phyloP scores from a whole-genome alignment of 2,888 invertebrate species.

The Strigamia transsilvanica region DNA sequence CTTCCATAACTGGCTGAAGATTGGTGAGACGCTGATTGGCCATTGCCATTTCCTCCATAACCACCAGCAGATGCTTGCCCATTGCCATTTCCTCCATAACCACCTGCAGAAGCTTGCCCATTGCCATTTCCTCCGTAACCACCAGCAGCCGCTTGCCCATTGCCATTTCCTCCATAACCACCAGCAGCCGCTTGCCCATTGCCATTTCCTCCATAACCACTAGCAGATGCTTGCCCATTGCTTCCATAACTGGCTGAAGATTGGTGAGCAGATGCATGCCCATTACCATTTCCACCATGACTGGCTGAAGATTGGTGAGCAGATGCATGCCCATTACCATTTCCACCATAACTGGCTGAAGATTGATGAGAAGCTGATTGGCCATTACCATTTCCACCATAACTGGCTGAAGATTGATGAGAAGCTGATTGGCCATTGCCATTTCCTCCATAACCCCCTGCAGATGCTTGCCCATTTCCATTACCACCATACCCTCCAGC shows the following conservation, averaged over 20 bases:
- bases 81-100: neutral
- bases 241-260: neutral
- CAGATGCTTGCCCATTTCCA: neutral
- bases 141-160: neutral
- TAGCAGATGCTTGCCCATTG: neutral
- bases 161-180: neutral
- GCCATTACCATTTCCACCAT: neutral
- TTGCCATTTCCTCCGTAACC: neutral
- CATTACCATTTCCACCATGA: neutral
- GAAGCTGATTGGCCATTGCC: too few species aligned
- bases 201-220: neutral
- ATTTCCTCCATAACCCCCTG: too few species aligned
- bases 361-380: neutral
- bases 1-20: neutral
- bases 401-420: neutral
- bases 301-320: neutral
- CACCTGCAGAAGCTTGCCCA: neutral
- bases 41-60: neutral
- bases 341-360: neutral
- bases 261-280: neutral
- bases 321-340: neutral
- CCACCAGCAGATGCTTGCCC: neutral
- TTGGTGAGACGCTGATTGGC: neutral
- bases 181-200: neutral
- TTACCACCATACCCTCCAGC: neutral